Evolutionary conservation across 2,888 invertebrate species (phyloP).

Genomic region (Falcaria lacertinaria): DNA sequence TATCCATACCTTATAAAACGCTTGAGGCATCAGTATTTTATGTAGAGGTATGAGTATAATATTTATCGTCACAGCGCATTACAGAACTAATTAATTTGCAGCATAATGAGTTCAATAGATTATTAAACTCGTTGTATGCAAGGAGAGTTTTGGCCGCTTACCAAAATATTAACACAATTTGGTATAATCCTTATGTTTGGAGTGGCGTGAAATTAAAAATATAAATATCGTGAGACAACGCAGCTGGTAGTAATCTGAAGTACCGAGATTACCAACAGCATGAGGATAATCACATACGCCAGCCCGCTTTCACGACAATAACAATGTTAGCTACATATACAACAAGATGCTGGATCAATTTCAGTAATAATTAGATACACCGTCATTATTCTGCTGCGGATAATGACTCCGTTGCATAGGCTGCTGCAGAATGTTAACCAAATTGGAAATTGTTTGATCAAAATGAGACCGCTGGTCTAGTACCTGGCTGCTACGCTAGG

Average conservation of each 20-base stretch:
- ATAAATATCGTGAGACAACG: constrained; percentile 57
- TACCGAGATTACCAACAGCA: constrained; percentile 32
- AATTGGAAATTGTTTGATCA: too few relatives aligned
- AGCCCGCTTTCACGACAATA: constrained; percentile 18
- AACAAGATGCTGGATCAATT: constrained; percentile 9
- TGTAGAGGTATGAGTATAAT: neutral
- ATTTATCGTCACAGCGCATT: constrained; percentile 2
- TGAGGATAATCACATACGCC: constrained; percentile 29
- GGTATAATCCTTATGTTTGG: constrained; percentile 41
- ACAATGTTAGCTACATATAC: constrained; percentile 17
- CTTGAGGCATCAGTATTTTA: too few relatives aligned
- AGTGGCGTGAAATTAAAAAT: constrained; percentile 60
- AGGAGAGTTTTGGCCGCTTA: constrained; percentile 31
- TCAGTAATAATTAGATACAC: constrained; percentile 14
- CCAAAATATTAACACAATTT: constrained; percentile 42
- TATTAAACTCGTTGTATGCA: constrained; percentile 14
- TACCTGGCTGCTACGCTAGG: too few relatives aligned
- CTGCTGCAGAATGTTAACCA: too few relatives aligned
- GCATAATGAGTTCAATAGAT: constrained; percentile 19
- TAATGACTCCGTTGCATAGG: too few relatives aligned
- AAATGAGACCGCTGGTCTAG: too few relatives aligned
- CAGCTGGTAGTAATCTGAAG: constrained; percentile 44
- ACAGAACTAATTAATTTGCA: constrained; percentile 9
- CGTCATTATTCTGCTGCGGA: too few relatives aligned
- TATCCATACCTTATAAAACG: too few relatives aligned